Evolutionary conservation across 2,888 invertebrate genomes (phyloP), one percentile per base, ranked within the genome.

Genomic region (Brenthis ino): DNA sequence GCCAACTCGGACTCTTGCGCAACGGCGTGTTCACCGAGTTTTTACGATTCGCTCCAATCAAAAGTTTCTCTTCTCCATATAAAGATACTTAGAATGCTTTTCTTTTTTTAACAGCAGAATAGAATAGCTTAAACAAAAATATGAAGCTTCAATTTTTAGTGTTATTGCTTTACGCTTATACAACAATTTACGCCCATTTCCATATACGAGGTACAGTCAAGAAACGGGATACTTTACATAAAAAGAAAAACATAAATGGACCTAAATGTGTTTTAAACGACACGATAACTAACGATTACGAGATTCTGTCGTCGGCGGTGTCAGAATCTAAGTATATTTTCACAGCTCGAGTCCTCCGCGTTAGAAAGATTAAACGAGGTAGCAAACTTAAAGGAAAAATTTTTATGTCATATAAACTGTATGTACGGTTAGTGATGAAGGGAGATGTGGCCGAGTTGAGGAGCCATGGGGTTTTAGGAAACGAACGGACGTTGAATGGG

Each of bases 271-370:
- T 88, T 88, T 89, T 88, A 83, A 92, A 93, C 84, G 92, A 91
- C 88, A 93, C 92, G 85, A 89, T 92, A 88, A 91, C 91, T 87
- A 92, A 93, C 88, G 92, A 93, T 88, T 92, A 91, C 82, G 92
- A 92, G 88, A 91, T 92, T 87, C 82, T 93, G 87, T 88, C 91
- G 83, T 93, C 92, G 79, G 90, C 89, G 79, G 92, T 93, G 80
- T 92, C 92, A 83, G 92, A 92, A 85, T 91, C 92, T 83, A 91
- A 91, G 86, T 92, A 93, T 84, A 89, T 93, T 85, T 93, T 93
- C 85, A 90, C 91, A 73, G 92, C 91, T 73, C 85, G 91, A 76
- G 91, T 93, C 76, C 82, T 93, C 76, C 91, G 87, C 82, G 89
- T 92, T 81, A 90, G 83, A 83, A 91, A 90, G 87, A 90, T 91